A percentile compares a stretch with the other conserved stretches of the same genome.
Evolutionary conservation across 1,140 invertebrate genomes (phyloP).

Genomic region (Drosophila bifasciata): DNA sequence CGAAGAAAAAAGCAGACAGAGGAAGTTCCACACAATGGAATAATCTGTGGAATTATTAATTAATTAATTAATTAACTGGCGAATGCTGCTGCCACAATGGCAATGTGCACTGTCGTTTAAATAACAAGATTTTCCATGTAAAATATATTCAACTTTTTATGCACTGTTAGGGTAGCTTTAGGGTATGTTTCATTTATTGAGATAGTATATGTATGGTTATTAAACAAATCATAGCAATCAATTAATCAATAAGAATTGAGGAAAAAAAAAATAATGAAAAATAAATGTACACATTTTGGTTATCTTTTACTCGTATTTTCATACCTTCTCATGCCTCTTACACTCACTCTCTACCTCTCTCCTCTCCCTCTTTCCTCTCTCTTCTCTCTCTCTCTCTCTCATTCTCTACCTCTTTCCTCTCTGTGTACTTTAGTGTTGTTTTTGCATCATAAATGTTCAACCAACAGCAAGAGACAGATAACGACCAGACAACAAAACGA

Average conservation of each 20-base stretch:
- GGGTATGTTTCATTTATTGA: too few relatives aligned
- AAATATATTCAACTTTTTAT: slow-evolving; percentile 11
- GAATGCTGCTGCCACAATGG: neutral
- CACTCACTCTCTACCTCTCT: neutral
- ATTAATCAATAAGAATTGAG: too few relatives aligned
- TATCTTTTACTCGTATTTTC: slow-evolving; percentile 1
- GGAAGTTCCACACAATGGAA: slow-evolving; percentile 22
- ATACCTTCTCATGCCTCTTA: too few relatives aligned
- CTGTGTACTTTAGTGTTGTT: neutral
- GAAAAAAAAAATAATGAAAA: too few relatives aligned
- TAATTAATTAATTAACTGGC: slow-evolving; percentile 58
- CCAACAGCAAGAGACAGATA: slow-evolving; percentile 24
- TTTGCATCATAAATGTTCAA: slow-evolving; percentile 55
- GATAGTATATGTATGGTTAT: too few relatives aligned
- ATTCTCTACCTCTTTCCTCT: neutral
- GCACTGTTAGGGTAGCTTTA: too few relatives aligned
- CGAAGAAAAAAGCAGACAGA: neutral
- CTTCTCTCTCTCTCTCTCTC: too few relatives aligned
- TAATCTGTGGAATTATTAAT: slow-evolving; percentile 46
- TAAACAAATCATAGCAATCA: too few relatives aligned
- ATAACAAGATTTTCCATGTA: slow-evolving; percentile 31
- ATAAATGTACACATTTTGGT: neutral
- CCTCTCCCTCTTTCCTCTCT: neutral
- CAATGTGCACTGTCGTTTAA: too few relatives aligned
- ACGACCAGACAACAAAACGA: slow-evolving; percentile 21